Evolutionary conservation across 2,888 invertebrate genomes (phyloP), one percentile per base, ranked within the genome.

Genomic region (Eristalis tenax): DNA sequence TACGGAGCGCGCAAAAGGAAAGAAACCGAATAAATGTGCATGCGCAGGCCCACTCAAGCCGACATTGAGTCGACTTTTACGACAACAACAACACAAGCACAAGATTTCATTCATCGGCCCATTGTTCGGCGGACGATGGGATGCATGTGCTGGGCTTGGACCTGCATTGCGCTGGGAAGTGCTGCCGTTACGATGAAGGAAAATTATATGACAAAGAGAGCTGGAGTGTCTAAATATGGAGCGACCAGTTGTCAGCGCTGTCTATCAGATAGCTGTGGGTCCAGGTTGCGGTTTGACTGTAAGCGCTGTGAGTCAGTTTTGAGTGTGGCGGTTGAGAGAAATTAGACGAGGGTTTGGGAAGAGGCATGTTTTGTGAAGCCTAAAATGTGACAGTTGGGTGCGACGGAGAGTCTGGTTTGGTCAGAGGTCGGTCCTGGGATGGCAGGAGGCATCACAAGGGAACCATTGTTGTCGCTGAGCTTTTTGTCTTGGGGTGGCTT

Each of bases 31-130:
- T 18, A 11, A 28, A 68, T 6, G 18, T 61, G n/a, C 18, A 50
- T 50, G 50, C 50, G 50, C 50, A 50, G 50, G 50, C 85, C 81
- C 81, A 85, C 80, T 76, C 71, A 43, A 3, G 50, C 50, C 50
- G 50, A 50, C 50, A 38, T 38, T 38, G 38, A 38, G 38, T 38
- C 38, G 38, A 38, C 38, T 38, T 38, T 38, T 38, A 38, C 38
- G 5, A 15, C 13, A 43, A 66, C 40, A 40, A 71, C 23, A 50
- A 63, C 40, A 6, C 40, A 40, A 71, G 22, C 26, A 63, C 35
- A 15, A 18, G 23, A n/a, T 71, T 84, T 80, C 71, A 80, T 80
- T 84, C 84, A 80, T 18, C 8, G 50, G 18, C 8, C 50, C 50
- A 50, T 50, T 50, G 18, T 50, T 18, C 6, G 8, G 2, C 50